phyloP scores from a whole-genome alignment of 2,888 invertebrate genomes.

The Parnassius mnemosyne region DNA sequence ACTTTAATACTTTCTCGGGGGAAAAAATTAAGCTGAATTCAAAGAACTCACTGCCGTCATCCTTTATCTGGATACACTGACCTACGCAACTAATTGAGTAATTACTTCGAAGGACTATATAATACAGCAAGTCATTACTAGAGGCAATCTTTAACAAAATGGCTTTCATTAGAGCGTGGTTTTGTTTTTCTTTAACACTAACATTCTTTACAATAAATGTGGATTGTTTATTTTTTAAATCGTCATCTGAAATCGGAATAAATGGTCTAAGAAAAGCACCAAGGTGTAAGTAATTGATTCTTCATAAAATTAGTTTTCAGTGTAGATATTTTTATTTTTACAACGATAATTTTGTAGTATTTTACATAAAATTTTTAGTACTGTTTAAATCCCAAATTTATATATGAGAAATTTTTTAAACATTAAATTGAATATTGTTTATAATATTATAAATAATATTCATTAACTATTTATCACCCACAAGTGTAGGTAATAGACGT shows the following conservation, averaged over 20 bases:
- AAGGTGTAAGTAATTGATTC: constrained; percentile 55
- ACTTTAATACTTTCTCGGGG: too few species aligned
- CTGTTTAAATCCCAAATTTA: too few species aligned
- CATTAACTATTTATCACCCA: background rate
- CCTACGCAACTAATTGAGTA: constrained; percentile 49
- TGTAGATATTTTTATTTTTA: background rate
- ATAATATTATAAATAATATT: too few species aligned
- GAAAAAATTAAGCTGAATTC: background rate
- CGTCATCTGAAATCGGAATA: constrained; percentile 48
- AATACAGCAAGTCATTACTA: constrained; percentile 10
- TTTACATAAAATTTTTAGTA: too few species aligned
- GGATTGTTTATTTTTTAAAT: constrained; percentile 42
- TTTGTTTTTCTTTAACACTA: constrained; percentile 33
- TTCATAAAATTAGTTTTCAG: too few species aligned
- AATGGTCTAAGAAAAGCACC: constrained; percentile 62
- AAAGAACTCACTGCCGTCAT: constrained; percentile 17
- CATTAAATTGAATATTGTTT: too few species aligned
- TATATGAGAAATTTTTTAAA: too few species aligned
- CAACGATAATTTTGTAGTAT: background rate
- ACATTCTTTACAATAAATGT: constrained; percentile 27
- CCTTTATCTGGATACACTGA: constrained; percentile 60
- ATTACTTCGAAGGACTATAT: constrained; percentile 16
- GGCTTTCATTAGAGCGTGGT: constrained; percentile 6
- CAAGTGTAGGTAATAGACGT: too few species aligned
- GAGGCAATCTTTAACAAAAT: constrained; percentile 15